phyloP scores from a whole-genome alignment of 2,797 vertebrate genomes.

The Acipenser oxyrinchus region DNA sequence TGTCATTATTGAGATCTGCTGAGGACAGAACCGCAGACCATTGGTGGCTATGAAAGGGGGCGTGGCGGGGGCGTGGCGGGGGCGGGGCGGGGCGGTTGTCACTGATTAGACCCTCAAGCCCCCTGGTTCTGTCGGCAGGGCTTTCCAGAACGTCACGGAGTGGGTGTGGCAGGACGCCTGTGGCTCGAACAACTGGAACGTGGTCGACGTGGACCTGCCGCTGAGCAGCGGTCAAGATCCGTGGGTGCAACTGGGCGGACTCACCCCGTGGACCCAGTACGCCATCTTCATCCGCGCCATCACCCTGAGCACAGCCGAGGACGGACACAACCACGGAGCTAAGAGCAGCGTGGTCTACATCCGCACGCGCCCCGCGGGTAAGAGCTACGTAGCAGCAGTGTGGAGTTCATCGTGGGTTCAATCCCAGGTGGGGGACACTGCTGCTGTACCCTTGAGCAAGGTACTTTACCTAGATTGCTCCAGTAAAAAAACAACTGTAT shows the following conservation, averaged over 20 bases:
- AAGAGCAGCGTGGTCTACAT: conserved; percentile 65
- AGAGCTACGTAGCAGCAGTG: too few species aligned
- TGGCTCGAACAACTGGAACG: conserved; percentile 61
- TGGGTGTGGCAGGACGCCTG: conserved; percentile 64
- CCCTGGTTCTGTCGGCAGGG: conserved; percentile 36
- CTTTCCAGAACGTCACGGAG: conserved; percentile 65
- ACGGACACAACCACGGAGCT: conserved; percentile 57
- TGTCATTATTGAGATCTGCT: too few species aligned
- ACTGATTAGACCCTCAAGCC: background rate
- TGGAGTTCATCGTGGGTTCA: too few species aligned
- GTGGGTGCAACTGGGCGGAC: conserved; percentile 44
- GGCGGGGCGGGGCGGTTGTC: conserved; percentile 3
- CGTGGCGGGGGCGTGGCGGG: background rate
- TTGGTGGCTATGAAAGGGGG: too few species aligned
- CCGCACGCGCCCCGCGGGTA: conserved; percentile 60
- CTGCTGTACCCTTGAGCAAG: too few species aligned
- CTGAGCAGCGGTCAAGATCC: conserved; percentile 56
- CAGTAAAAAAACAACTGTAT: too few species aligned
- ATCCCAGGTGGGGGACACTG: too few species aligned
- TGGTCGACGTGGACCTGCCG: conserved; percentile 60
- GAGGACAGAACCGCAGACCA: too few species aligned
- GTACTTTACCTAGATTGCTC: too few species aligned
- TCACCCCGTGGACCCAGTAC: conserved; percentile 68
- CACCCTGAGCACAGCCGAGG: conserved; percentile 57
- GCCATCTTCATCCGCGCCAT: conserved; percentile 65